Evolutionary conservation across 2,797 vertebrate species (phyloP), one percentile per base, ranked within the genome.

Genomic region (Artibeus jamaicensis): DNA sequence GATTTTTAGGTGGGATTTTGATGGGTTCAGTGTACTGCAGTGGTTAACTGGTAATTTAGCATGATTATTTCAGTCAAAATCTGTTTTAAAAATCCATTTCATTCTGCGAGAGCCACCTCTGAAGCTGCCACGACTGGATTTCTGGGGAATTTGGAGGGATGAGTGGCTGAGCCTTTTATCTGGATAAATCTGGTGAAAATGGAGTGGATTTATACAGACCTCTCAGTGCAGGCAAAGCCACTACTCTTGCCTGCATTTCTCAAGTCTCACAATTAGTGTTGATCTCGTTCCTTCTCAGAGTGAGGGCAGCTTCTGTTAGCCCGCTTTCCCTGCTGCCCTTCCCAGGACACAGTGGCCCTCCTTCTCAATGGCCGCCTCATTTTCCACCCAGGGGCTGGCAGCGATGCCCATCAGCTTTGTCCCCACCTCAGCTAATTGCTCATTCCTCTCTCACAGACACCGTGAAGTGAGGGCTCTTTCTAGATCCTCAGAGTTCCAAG

Each of bases 11-110:
- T 19, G 42, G 11, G 15, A 53, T 59, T 62, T 24, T 53, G 10
- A 42, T 42, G 6, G 57, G 29, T 37, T 74, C 19, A 32, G 21
- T 76, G 19, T 44, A 39, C 73, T 26, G 0, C 34, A 32, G 14
- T 26, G 71, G 14, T 57, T 71, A 57, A 67, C n/a, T 34, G 24
- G 50, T 53, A 39, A 90, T 88, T 50, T 86, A 78, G 18, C n/a
- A 65, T 93, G 59, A 82, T 59, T 93, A 83, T 76, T 79, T 93
- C 46, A 78, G 29, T 79, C 12, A 46, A 42, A 88, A 10, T 37
- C 67, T 67, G 1, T 3, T 37, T 92, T 16, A 21, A 59, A 94
- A 95, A 6, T 9, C 14, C n/a, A 29, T 67, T 81, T 86, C 10
- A 67, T 81, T 93, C 26, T 73, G 0, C 1, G 32, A 1, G 22